Conservation (phyloP, 2,888 invertebrate species). For the Coremacera marginata region DNA sequence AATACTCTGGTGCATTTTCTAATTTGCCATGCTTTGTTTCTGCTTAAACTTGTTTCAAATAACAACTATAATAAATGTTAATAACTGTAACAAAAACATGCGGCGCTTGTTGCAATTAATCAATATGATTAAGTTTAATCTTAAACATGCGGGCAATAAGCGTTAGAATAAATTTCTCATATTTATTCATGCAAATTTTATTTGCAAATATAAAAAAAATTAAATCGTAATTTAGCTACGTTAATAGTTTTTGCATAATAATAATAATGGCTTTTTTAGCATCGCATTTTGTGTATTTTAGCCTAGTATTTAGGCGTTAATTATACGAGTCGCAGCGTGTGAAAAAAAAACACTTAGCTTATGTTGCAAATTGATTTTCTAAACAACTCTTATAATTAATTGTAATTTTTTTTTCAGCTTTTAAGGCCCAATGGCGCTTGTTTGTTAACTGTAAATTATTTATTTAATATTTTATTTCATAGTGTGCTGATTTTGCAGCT, state of each 20-base stretch:
- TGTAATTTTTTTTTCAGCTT: not conserved
- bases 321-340: not conserved
- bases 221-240: too few species aligned
- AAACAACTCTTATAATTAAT: slow-evolving; percentile 6
- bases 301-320: not conserved
- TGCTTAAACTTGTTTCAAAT: not conserved
- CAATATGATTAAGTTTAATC: too few species aligned
- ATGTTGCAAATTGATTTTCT: too few species aligned
- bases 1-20: too few species aligned
- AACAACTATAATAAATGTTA: not conserved
- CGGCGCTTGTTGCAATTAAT: too few species aligned
- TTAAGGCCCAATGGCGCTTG: not conserved
- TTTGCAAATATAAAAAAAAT: too few species aligned
- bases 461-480: not conserved
- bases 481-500: not conserved
- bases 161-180: too few species aligned
- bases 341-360: not conserved
- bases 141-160: too few species aligned
- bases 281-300: too few species aligned
- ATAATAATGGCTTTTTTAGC: too few species aligned
- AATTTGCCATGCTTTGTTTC: not conserved
- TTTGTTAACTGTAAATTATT: not conserved
- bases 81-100: not conserved
- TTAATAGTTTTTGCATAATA: too few species aligned
- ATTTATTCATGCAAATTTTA: too few species aligned